Conservation (phyloP, 2,888 invertebrate species). For the Drosophila ochracea region DNA sequence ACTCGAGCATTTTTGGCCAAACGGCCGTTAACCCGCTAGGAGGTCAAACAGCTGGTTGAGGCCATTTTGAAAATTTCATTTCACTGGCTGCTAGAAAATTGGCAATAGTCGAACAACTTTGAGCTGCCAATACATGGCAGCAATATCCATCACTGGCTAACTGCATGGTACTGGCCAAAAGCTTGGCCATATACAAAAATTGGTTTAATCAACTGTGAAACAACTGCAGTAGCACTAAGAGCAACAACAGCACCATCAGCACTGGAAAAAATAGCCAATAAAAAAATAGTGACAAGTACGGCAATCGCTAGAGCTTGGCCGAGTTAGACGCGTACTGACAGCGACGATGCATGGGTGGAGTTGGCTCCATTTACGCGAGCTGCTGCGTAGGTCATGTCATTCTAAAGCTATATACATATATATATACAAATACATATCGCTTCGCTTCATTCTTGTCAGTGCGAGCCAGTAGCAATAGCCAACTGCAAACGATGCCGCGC, state of each 20-base stretch:
- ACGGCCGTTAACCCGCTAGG: conserved; percentile 51
- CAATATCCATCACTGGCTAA: conserved; percentile 77
- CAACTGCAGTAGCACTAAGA: conserved; percentile 62
- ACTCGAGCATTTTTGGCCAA: conserved; percentile 42
- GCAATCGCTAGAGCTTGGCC: conserved; percentile 59
- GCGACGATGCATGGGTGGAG: conserved; percentile 19
- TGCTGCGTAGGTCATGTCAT: conserved; percentile 51
- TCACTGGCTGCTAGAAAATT: conserved; percentile 66
- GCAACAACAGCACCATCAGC: conserved; percentile 11
- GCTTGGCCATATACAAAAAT: conserved; percentile 73
- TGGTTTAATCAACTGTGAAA: conserved; percentile 81
- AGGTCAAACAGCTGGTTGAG: conserved; percentile 19
- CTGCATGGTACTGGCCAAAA: conserved; percentile 49
- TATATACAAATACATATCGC: conserved; percentile 45
- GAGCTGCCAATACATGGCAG: conserved; percentile 67
- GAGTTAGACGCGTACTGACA: conserved; percentile 52
- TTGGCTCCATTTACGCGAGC: conserved; percentile 50
- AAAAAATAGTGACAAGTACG: conserved; percentile 42
- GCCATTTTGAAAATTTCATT: conserved; percentile 78
- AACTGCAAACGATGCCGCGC: conserved; percentile 23
- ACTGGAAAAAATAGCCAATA: conserved; percentile 50
- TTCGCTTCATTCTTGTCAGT: conserved; percentile 71
- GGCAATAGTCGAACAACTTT: conserved; percentile 64
- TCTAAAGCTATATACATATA: not conserved
- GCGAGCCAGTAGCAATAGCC: conserved; percentile 41